Percentiles rank a stretch among this genome's conserved stretches.
Evolutionary conservation across 2,113 vertebrate genomes (phyloP).

Genomic region (Condylura cristata): DNA sequence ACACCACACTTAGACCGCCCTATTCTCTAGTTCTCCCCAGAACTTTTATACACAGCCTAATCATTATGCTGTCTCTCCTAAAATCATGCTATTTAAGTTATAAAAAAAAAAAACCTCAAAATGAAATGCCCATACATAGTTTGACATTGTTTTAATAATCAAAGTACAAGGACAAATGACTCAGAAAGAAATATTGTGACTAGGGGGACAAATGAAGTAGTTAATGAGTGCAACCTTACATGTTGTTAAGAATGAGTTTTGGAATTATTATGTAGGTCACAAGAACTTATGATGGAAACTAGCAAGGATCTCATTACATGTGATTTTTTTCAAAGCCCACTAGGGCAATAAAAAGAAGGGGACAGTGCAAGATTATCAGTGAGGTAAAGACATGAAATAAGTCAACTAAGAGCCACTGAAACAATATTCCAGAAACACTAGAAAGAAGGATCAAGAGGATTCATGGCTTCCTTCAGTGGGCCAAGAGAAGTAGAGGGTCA

Average conservation of each 20-base stretch:
- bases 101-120: not conserved
- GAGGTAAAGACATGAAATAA: not conserved
- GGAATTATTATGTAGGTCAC: not conserved
- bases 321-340: not conserved
- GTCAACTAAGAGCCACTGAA: not conserved
- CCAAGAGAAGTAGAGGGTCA: not conserved
- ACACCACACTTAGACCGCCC: not conserved
- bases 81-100: constrained; percentile 15
- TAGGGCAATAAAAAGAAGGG: not conserved
- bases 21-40: not conserved
- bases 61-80: not conserved
- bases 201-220: not conserved
- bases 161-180: not conserved
- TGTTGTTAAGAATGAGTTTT: not conserved
- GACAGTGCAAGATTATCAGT: not conserved
- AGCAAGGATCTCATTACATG: not conserved
- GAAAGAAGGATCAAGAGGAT: not conserved
- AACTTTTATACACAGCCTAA: not conserved
- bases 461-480: not conserved
- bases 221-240: not conserved
- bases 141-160: not conserved
- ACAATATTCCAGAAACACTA: constrained; percentile 1
- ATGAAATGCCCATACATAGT: not conserved
- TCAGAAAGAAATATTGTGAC: not conserved
- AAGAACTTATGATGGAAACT: not conserved